Base-by-base conservation (phyloP, 2,888 invertebrate species). In the Aporophyla nigra region DNA sequence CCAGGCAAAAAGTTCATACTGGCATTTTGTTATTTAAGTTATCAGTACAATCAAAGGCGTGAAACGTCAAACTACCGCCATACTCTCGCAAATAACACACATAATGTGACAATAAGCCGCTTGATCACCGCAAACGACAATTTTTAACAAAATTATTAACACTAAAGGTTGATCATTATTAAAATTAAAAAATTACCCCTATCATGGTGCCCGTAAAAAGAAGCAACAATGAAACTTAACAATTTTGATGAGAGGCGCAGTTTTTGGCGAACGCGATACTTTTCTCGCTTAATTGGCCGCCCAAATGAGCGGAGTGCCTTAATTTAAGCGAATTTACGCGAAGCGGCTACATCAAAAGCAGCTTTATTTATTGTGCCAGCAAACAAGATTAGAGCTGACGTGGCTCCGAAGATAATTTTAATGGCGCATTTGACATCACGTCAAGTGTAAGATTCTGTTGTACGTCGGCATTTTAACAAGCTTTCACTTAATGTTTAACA, bases 241-340 rank as follows among this genome's bases (percentile, higher is more conserved):
- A 93, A 95, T 95, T 93, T 95, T 95, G 95, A 95, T 94, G 95
- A 94, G 92, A 88, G 90, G 90, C 89, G 83, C 90, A 90, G 86
- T 92, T 94, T 93, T 92, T 91, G 90, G 90, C 84, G 88, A 88
- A 87, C 91, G 90, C 88, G 89, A 94, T 95, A 95, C 91, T 94
- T 95, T 94, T 94, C 93, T 91, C 94, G 91, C 94, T 95, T 96
- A 96, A 96, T 95, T 96, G 96, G 95, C 89, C 88, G 87, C 90
- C 92, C 91, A 93, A 94, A 95, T 93, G 93, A 93, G 92, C 86
- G 81, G 87, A 91, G 93, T 91, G 92, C 92, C 91, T 95, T 93
- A 93, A 95, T 93, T 95, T 94, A 92, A 93, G 74, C 80, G 83
- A 77, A 76, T 85, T 85, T 79, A 86, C 80, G 85, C 90, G 86